Percentiles rank a stretch among this genome's conserved stretches.
phyloP scores from a whole-genome alignment of 2,888 invertebrate genomes.

The Conchocele bisecta region DNA sequence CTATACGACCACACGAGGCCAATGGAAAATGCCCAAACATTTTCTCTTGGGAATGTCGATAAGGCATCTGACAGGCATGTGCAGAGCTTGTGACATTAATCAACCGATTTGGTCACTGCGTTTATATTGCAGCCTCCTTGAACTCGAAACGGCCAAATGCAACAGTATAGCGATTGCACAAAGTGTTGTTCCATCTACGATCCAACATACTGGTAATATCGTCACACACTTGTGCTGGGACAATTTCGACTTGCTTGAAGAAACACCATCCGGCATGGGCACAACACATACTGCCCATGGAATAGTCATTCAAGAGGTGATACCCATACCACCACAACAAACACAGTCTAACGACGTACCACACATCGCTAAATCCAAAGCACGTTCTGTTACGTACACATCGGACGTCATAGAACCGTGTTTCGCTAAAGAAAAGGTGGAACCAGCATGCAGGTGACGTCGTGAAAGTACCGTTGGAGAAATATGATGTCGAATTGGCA shows the following conservation, averaged over 20 bases:
- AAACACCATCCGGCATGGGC: slow-evolving; percentile 37
- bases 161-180: slow-evolving; percentile 9
- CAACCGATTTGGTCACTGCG: slow-evolving; percentile 38
- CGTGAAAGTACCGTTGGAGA: no score
- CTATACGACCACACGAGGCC: slow-evolving; percentile 16
- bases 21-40: slow-evolving; percentile 22
- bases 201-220: slow-evolving; percentile 37
- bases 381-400: no score
- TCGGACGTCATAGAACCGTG: no score
- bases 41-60: slow-evolving; percentile 14
- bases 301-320: slow-evolving; percentile 47
- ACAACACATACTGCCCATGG: slow-evolving; percentile 49
- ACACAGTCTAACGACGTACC: no score
- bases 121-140: slow-evolving; percentile 27
- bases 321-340: no score
- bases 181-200: slow-evolving; percentile 19
- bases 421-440: no score
- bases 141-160: slow-evolving; percentile 53
- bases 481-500: no score
- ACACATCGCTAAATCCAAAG: no score
- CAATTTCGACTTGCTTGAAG: slow-evolving; percentile 52
- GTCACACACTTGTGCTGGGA: slow-evolving; percentile 50
- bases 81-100: slow-evolving; percentile 47
- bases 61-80: slow-evolving; percentile 47
- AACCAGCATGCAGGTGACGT: no score